Evolutionary conservation across 2,888 invertebrate species (phyloP), one percentile per base, ranked within the genome.

Genomic region (Tenthredo amoena): DNA sequence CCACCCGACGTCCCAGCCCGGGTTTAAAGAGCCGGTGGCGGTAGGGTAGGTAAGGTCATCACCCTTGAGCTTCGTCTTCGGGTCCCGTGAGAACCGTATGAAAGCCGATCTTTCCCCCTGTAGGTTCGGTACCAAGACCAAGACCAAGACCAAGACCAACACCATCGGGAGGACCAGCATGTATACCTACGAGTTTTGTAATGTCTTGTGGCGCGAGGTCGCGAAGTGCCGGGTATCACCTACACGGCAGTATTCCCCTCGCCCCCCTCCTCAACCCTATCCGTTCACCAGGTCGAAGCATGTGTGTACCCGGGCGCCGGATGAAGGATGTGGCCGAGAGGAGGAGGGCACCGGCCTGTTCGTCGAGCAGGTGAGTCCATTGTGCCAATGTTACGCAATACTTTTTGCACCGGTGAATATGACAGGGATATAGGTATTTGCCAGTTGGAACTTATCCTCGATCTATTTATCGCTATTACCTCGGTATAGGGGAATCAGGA

Each of bases 271-370:
- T 21, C 79, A 34, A 26, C 58, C 62, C 50, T 40, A 58, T 31
- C 62, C 81, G 34, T 62, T 40, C 62, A 1, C 21, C 31, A 50
- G 47, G 77, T 50, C 31, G 77, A 47, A 55, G 77, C 50, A 55
- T 47, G 47, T 55, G 77, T 55, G 50, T 34, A 18, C 31, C 79
- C 82, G 82, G 83, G 84, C 86, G 85, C 86, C 71, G 83, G 87
- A 92, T 92, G 92, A 92, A 93, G 93, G 93, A 93, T 93, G 92
- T 92, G 93, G 92, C 92, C 91, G 89, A 90, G 90, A 91, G 91
- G 89, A 91, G 87, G 86, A 72, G 37, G 34, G 47, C 90, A 89
- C 90, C 89, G 91, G 91, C 77, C 55, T 55, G 55, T 77, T 77
- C 40, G 26, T 58, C 12, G 37, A 81, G 62, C 83, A 83, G 83